Evolutionary conservation across 2,113 vertebrate species (phyloP).

Genomic region (Strix uralensis): DNA sequence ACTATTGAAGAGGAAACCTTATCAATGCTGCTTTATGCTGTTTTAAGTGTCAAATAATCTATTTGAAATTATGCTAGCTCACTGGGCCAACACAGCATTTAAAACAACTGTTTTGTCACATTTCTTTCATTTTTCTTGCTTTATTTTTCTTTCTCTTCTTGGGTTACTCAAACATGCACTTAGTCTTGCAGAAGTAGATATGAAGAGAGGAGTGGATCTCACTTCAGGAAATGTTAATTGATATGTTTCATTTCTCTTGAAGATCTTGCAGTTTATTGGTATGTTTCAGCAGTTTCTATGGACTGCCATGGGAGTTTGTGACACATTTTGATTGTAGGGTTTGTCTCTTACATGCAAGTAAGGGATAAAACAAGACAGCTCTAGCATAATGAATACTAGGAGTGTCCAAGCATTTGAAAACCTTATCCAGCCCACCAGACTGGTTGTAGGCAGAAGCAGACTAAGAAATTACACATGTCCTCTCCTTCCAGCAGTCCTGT

Average conservation of each 20-base stretch:
- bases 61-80: background rate
- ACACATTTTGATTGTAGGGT: background rate
- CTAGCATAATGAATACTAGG: background rate
- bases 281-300: background rate
- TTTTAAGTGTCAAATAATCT: background rate
- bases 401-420: background rate
- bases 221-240: background rate
- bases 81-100: background rate
- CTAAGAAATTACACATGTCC: background rate
- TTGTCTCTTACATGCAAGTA: background rate
- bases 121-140: background rate
- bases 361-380: background rate
- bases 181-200: background rate
- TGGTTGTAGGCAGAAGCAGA: background rate
- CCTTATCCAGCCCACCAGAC: background rate
- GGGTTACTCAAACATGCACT: background rate
- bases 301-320: background rate
- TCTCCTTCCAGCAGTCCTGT: background rate
- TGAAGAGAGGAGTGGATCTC: background rate
- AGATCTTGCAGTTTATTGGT: background rate
- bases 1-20: background rate
- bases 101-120: background rate
- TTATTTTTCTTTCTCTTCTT: background rate
- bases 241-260: background rate
- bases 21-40: background rate